Conservation (phyloP, 2,888 invertebrate species). For the Bimastos eiseni region DNA sequence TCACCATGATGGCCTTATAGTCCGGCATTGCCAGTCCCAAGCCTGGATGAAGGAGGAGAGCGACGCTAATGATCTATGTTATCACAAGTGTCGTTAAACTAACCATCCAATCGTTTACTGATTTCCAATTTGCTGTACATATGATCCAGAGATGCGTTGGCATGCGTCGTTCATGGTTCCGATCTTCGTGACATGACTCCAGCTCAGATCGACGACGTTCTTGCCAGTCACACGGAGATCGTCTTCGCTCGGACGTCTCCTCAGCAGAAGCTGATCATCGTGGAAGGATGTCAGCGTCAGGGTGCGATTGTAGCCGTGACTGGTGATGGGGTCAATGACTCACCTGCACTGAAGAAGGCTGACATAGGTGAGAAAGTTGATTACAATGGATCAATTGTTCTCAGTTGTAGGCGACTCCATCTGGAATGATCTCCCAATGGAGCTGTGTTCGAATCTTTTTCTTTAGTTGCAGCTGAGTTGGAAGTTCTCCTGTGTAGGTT, state of each 20-base stretch:
- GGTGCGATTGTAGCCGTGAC: conserved; percentile 82
- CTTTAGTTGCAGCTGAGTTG: too few species aligned
- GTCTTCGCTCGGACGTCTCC: conserved; percentile 95
- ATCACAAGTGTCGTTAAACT: too few species aligned
- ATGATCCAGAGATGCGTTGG: conserved; percentile 60
- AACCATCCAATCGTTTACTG: too few species aligned
- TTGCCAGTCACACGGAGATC: conserved; percentile 89
- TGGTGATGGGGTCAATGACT: conserved; percentile 86
- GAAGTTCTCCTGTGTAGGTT: too few species aligned
- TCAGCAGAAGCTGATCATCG: conserved; percentile 79
- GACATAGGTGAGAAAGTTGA: conserved; percentile 72
- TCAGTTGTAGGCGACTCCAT: too few species aligned
- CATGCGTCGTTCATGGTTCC: conserved; percentile 61
- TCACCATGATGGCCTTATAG: too few species aligned
- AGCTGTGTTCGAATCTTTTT: too few species aligned
- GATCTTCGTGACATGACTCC: conserved; percentile 82
- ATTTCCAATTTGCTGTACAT: not conserved
- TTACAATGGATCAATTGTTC: conserved; percentile 58
- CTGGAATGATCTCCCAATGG: too few species aligned
- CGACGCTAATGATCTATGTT: too few species aligned
- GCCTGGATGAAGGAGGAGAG: too few species aligned
- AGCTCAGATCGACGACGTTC: conserved; percentile 84
- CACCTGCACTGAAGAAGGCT: conserved; percentile 80
- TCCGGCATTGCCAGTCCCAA: too few species aligned
- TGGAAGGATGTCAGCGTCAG: conserved; percentile 78